Evolutionary conservation across 2,113 vertebrate species (phyloP), one percentile per base, ranked within the genome.

Genomic region (Xerus inauris): DNA sequence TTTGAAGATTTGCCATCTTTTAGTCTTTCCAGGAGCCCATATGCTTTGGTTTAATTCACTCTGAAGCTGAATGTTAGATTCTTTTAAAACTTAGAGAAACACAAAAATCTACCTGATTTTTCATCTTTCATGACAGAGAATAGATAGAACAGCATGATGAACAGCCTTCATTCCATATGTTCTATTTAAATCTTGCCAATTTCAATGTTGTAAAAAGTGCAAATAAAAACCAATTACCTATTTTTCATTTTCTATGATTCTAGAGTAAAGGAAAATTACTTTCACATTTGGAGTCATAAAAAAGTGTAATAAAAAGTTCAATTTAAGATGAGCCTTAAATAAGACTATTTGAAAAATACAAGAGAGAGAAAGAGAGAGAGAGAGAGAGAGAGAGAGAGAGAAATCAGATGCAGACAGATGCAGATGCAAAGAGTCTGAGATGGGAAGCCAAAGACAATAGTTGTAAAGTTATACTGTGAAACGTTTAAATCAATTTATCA

Each of bases 191-290:
- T 94, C 47, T 83, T 95, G 83, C 83, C 87, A 86, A 83, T 89
- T 96, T 86, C 49, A 82, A 79, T 73, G 69, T 6, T 76, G 28
- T 92, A 91, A 94, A 95, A 64, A 69, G 42, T 92, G 19, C 9
- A 14, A 96, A 82, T 89, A 75, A 94, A 87, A 91, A 45, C 32
- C 75, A 93, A 79, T 17, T 82, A 84, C 1, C 45, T 93, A 42
- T 86, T 91, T 96, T 97, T 93, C n/a, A 91, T 93, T 93, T 26
- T 77, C n/a, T 47, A 20, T 94, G 62, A 86, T 93, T 89, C 45
- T 93, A 40, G 22, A 91, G 47, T 87, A 91, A 87, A 82, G n/a
- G 4, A 28, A 91, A 93, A 94, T 89, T 76, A 24, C 51, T 93
- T 94, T 86, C 51, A 69, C 67, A 94, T 91, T 94, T 91, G 87